phyloP scores from a whole-genome alignment of 2,113 vertebrate genomes.

The Percopsis transmontana region DNA sequence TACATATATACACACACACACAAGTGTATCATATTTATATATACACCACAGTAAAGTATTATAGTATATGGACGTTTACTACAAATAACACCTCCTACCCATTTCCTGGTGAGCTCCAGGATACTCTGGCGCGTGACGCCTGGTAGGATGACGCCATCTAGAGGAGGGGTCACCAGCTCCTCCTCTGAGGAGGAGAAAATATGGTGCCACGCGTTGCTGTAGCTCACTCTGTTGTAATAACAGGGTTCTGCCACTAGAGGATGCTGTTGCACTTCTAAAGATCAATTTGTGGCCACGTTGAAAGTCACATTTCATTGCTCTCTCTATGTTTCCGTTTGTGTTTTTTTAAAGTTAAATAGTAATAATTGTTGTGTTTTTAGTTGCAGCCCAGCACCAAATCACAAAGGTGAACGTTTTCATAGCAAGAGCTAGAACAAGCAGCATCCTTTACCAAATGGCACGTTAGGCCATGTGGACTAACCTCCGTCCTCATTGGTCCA shows the following conservation, averaged over 20 bases:
- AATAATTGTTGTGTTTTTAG: too few species aligned
- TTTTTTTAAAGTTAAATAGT: too few species aligned
- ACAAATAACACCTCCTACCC: conserved; percentile 74
- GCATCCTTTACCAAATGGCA: too few species aligned
- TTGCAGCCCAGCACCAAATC: too few species aligned
- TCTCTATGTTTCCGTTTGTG: too few species aligned
- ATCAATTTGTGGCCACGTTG: too few species aligned
- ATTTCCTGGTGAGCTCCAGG: conserved; percentile 81
- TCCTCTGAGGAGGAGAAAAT: conserved; percentile 76
- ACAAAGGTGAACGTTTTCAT: too few species aligned
- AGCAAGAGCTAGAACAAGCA: too few species aligned
- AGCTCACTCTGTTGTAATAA: conserved; percentile 1
- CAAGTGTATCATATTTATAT: background rate
- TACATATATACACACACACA: background rate
- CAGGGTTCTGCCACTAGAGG: conserved; percentile 36
- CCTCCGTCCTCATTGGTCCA: conserved; percentile 93
- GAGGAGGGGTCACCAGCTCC: conserved; percentile 88
- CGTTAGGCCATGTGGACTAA: conserved; percentile 35
- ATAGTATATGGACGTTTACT: too few species aligned
- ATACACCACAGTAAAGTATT: background rate
- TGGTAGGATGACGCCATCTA: conserved; percentile 91
- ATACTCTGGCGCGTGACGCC: conserved; percentile 88
- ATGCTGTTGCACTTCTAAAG: background rate
- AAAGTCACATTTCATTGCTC: too few species aligned
- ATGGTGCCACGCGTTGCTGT: background rate